Base-by-base conservation (phyloP, 2,797 vertebrate genomes). In the Cyprinodon diabolis region DNA sequence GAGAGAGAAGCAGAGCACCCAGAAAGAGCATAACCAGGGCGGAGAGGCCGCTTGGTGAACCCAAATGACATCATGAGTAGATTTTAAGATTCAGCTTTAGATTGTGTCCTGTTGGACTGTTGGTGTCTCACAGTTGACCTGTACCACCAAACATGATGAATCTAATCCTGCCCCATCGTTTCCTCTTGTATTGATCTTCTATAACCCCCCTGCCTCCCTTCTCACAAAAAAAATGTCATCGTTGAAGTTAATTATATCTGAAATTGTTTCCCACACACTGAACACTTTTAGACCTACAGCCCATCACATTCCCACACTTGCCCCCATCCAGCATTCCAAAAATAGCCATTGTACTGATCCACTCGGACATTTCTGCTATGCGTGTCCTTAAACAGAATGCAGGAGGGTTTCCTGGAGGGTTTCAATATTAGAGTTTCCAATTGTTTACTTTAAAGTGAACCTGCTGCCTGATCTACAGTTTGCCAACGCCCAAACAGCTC, bases 401-500 rank as follows among this genome's bases (percentile, higher is more conserved):
- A 43, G 13, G 45, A n/a, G n/a, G n/a, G n/a, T n/a, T n/a, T 73
- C n/a, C 14, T 63, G n/a, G 25, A 25, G 12, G 40, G 47, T 75
- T 71, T 78, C 56, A 15, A 8, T 13, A 13, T 77, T 70, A 9
- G 4, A 17, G n/a, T 43, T 78, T 19, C 37, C 56, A 63, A 68
- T 79, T 79, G 75, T 21, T 72, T 10, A 55, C 75, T 21, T n/a
- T 67, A 54, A 75, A 69, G 76, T 63, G 68, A 21, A 55, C 57
- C 60, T n/a, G 60, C 60, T 62, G 65, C 30, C 82, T 83, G 78
- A 87, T 82, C 78, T 81, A 72, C 83, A 68, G 78, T 45, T 52
- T 78, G 82, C 80, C 79, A 75, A 75, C 77, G 78, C 86, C 87
- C 83, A 78, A 4, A 83, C 43, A 72, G 63, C 23, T 62, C 85